phyloP scores from a whole-genome alignment of 2,113 vertebrate species.

The Notiomystis cincta region DNA sequence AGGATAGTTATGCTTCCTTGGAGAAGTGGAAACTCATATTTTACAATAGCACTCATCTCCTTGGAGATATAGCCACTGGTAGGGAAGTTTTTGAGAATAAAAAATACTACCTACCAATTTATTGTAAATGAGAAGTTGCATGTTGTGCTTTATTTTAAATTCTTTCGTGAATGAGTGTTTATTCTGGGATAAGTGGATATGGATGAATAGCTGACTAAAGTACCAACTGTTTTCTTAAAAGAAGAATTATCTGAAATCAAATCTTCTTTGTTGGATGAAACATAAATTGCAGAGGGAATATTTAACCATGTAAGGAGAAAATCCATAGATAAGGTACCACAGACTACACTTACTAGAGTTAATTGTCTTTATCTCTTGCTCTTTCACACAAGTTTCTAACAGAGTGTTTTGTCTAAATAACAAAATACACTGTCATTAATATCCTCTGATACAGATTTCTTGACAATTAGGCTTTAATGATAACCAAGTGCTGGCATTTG shows the following conservation, averaged over 20 bases:
- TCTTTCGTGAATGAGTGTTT: conserved; percentile 63
- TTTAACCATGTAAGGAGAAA: conserved; percentile 65
- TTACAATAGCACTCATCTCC: neutral
- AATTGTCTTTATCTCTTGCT: conserved; percentile 56
- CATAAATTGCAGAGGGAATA: conserved; percentile 60
- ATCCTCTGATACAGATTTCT: neutral
- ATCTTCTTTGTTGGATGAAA: conserved; percentile 66
- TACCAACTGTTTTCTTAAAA: conserved; percentile 56
- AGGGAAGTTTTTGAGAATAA: neutral
- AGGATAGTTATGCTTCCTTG: neutral
- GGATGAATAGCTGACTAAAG: conserved; percentile 56
- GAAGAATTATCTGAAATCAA: conserved; percentile 67
- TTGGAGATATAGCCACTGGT: neutral
- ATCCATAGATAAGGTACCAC: conserved; percentile 63
- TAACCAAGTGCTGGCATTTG: neutral
- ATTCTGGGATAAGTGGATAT: conserved; percentile 54
- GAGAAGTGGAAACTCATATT: neutral
- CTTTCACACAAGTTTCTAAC: neutral
- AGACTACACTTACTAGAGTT: conserved; percentile 39
- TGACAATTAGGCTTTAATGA: neutral
- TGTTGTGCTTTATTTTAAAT: conserved; percentile 64
- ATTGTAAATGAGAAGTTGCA: conserved; percentile 36
- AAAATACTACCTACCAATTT: conserved; percentile 36
- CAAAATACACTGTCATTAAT: conserved; percentile 12
- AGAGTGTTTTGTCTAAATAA: conserved; percentile 21